Evolutionary conservation across 2,797 vertebrate genomes (phyloP), one percentile per base, ranked within the genome.

Genomic region (Tinamus major): DNA sequence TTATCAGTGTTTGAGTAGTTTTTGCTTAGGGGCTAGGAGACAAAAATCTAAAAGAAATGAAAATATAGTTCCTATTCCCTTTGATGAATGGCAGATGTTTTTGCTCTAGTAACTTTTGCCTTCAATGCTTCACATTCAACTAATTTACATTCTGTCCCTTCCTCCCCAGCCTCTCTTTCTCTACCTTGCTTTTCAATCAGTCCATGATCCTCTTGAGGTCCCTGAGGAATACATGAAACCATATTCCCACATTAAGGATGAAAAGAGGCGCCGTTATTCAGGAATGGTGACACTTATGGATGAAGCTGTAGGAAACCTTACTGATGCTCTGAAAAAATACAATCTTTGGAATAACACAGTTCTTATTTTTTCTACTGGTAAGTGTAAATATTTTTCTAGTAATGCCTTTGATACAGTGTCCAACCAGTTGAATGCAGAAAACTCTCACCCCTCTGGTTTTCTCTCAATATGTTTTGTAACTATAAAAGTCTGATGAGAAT

Each of bases 231-330:
- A 99, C 70, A 0, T 97, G 81, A 93, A 97, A 64, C 98, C 98
- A 1, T 99, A 99, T 80, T 87, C 87, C 55, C 99, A 97, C 88
- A 99, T 99, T 94, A 93, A 98, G 62, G 97, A 99, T 91, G 79
- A 13, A 5, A 72, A 97, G 1, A 98, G 99, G 64, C 97, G 97
- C 19, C 24, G n/a, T 35, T 99, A 98, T 21, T 99, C 99, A 0
- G 99, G 98, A 72, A 99, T 99, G 99, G 99, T 98, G 89, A 98
- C 98, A 2, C 98, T 98, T 64, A 98, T 99, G 99, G 99, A 99
- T 77, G 98, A 99, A 96, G 99, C 99, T 0, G 98, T 99, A 88
- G 99, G 99, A 86, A 99, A 99, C 97, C 97, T 99, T 95, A 99
- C 98, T 1, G 86, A 67, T 69, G 98, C 98, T 59, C 92, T 99